Evolutionary conservation across 2,797 vertebrate species (phyloP), one percentile per base, ranked within the genome.

Genomic region (Enteromius radiatus): DNA sequence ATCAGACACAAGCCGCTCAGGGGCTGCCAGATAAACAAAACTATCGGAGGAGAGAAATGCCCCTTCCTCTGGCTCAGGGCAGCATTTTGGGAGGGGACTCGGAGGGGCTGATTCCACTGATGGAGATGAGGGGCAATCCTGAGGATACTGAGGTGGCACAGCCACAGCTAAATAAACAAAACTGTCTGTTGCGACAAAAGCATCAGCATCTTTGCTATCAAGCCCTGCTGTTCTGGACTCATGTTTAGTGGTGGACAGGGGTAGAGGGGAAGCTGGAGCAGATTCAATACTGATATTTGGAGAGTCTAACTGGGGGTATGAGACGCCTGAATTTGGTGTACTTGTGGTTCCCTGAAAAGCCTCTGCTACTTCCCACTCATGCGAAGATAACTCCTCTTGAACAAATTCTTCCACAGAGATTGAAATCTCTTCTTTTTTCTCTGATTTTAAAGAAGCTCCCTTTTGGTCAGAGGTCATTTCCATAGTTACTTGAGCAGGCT

Each of bases 21-120:
- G 95, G n/a, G 95, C 95, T 0, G 95, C 95, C 91, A 96, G 91
- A 90, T 96, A 96, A 89, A 96, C 94, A 90, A 96, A 96, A 77
- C 93, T 95, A 84, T 95, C 95, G 4, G 94, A 90, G 0, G 93
- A 94, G 31, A 95, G 86, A 54, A 95, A 91, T 12, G 91, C 80
- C 11, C 91, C 91, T 15, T 94, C 92, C 52, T 92, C 92, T 7
- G 87, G 88, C 54, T 92, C 89, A 31, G 81, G 63, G 81, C 86
- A 88, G 31, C 91, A 87, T 88, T 95, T 94, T 26, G 87, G 85
- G 52, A 92, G 64, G 19, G 94, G 94, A 87, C 94, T 96, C 0
- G 92, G 92, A 78, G 95, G 92, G 59, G 91, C 68, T 0, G 91
- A 94, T 78, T 92, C 92, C 63, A 87, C 89, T 1, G 91, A 78